Conservation (phyloP, 2,113 vertebrate species). For the Macquaria australasica region DNA sequence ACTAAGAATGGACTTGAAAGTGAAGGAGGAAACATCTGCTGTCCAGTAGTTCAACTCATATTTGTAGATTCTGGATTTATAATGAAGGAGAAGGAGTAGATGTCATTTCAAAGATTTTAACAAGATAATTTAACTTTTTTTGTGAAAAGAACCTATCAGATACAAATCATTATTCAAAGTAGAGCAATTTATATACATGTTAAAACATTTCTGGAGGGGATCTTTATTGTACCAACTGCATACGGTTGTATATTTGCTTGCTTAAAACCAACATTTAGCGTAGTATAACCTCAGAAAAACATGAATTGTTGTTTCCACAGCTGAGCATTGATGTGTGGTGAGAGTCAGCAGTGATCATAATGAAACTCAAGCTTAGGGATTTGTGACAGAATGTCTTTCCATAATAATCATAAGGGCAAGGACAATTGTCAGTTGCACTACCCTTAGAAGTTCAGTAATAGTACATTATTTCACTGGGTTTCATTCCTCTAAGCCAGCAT, state of each 20-base stretch:
- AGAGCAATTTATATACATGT: too few species aligned
- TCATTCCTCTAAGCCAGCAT: neutral
- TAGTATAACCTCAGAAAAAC: neutral
- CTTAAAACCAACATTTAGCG: constrained; percentile 5
- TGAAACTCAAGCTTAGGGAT: constrained; percentile 20
- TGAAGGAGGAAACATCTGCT: too few species aligned
- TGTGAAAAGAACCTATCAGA: too few species aligned
- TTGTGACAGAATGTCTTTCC: neutral
- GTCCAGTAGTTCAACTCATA: too few species aligned
- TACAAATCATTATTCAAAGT: too few species aligned
- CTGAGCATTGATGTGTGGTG: constrained; percentile 3
- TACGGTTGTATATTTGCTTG: neutral
- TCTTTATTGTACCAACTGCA: neutral
- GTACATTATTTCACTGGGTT: neutral
- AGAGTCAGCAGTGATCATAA: constrained; percentile 1
- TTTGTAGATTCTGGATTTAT: too few species aligned
- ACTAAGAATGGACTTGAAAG: too few species aligned
- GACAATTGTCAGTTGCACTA: neutral
- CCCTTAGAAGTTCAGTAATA: neutral
- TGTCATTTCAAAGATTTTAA: too few species aligned
- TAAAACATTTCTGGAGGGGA: too few species aligned
- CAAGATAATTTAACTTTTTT: too few species aligned
- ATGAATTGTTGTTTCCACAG: constrained; percentile 14
- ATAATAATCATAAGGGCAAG: neutral
- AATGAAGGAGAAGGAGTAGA: too few species aligned